phyloP scores from a whole-genome alignment of 2,888 invertebrate genomes.

The Oasisia sp. region DNA sequence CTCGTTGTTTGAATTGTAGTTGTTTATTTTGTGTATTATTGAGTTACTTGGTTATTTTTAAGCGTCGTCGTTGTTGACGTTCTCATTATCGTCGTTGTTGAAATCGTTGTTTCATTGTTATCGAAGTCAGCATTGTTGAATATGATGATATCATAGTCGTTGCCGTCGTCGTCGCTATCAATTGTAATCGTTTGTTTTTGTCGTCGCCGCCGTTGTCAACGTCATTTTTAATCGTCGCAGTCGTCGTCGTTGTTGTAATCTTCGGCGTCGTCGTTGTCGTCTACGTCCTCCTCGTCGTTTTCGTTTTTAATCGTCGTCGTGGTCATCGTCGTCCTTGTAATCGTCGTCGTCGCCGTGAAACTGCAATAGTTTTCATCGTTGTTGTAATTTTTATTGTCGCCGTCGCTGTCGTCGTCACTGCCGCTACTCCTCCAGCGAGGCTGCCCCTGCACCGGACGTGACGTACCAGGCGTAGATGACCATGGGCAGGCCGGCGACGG shows the following conservation, averaged over 20 bases:
- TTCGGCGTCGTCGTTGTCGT: neutral
- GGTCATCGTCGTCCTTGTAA: neutral
- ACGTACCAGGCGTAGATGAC: conserved; percentile 21
- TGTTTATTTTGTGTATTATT: neutral
- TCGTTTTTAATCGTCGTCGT: neutral
- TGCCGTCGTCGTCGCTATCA: neutral
- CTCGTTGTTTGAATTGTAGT: no score
- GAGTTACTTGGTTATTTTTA: neutral
- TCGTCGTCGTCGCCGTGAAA: no score
- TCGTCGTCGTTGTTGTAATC: neutral
- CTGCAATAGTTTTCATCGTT: no score
- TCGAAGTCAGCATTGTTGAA: neutral
- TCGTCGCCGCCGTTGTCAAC: neutral
- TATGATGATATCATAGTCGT: conserved; percentile 14
- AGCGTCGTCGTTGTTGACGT: neutral
- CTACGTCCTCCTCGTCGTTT: neutral
- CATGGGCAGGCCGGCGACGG: conserved; percentile 23
- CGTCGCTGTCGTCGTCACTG: no score
- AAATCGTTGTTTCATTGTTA: neutral
- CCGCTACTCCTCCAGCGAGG: neutral
- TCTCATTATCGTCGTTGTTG: neutral
- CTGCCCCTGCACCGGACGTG: neutral
- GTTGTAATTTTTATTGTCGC: no score
- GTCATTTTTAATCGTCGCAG: neutral
- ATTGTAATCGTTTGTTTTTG: neutral